A percentile compares a stretch with the other conserved stretches of the same genome.
These are phyloP conservation scores for Rattus norvegicus DNA, from an alignment of 2,113 vertebrate genomes.

Conservation along the genomic window DNA sequence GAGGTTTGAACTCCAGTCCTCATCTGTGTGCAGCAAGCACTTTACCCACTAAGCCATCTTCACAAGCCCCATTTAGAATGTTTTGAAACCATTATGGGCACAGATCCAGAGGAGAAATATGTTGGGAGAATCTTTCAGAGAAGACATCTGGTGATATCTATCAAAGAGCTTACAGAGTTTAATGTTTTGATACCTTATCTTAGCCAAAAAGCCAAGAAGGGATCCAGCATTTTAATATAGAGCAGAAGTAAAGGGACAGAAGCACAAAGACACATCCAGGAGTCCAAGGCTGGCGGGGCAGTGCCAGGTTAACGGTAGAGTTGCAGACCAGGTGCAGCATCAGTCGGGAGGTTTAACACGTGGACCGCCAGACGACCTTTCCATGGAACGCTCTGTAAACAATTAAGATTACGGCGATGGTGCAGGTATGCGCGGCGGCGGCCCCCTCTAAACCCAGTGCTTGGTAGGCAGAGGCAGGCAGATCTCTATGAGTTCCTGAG, in stretches of 20 bases:
- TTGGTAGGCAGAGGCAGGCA: background rate
- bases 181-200: background rate
- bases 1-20: background rate
- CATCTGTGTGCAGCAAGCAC: background rate
- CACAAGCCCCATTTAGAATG: background rate
- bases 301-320: background rate
- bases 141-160: background rate
- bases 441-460: background rate
- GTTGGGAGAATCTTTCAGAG: background rate
- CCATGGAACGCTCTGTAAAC: rapidly evolving
- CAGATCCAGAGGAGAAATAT: too few relatives aligned
- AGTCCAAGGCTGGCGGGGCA: background rate
- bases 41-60: background rate
- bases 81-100: background rate
- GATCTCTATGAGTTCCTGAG: background rate
- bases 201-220: background rate
- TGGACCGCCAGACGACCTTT: background rate
- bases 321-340: background rate
- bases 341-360: rapidly evolving
- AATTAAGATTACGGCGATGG: background rate
- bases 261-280: background rate
- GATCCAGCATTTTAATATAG: background rate
- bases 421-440: background rate
- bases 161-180: background rate
- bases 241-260: background rate